phyloP scores from a whole-genome alignment of 30 jellyfish, hydroid and myxozoan species.

The Aurelia sp. region DNA sequence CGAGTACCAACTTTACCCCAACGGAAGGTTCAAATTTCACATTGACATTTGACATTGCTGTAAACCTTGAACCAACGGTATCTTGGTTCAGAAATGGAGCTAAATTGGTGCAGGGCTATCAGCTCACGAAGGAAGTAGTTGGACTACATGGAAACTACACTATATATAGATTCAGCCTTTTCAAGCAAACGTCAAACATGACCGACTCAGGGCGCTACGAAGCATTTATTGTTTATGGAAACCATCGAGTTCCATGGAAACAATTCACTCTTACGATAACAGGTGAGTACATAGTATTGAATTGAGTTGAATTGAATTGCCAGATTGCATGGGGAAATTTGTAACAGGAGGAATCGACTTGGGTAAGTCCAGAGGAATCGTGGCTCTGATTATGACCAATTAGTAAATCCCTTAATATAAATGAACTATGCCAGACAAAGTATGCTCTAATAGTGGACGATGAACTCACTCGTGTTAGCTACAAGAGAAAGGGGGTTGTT shows the following conservation, averaged over 20 bases:
- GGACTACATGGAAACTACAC: constrained; percentile 16
- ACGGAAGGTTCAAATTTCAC: constrained; percentile 19
- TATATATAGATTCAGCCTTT: constrained; percentile 9
- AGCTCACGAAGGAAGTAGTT: not conserved
- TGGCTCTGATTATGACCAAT: no score
- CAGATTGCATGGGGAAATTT: no score
- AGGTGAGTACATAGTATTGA: not conserved
- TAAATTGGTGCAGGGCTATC: not conserved
- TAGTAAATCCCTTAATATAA: no score
- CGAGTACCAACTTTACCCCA: not conserved
- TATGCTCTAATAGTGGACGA: no score
- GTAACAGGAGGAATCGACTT: no score
- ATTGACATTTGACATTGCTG: not conserved
- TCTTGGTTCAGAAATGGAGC: constrained; percentile 21
- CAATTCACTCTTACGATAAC: not conserved
- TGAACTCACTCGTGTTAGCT: no score
- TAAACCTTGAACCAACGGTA: constrained; percentile 29
- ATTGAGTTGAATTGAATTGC: no score
- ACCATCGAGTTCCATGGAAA: not conserved
- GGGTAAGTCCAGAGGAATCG: no score
- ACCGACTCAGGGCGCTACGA: not conserved
- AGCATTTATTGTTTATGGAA: not conserved
- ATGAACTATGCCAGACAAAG: no score
- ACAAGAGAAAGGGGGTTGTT: no score
- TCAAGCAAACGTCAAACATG: not conserved